phyloP scores from a whole-genome alignment of 2,113 vertebrate genomes.

The Chitala chitala region DNA sequence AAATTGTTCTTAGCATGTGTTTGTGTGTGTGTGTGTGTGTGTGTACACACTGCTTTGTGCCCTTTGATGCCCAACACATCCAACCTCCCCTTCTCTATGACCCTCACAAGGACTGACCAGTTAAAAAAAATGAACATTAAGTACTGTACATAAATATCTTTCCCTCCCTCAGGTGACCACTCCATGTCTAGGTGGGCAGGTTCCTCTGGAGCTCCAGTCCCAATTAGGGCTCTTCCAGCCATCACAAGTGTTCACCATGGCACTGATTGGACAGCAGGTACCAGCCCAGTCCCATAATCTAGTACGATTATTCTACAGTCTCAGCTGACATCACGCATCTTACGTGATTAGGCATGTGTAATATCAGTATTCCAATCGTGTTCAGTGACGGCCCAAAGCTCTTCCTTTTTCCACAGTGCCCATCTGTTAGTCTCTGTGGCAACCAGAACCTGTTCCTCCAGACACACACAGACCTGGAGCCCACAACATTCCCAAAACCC shows the following conservation, averaged over 20 bases:
- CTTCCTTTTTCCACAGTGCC: slow-evolving; percentile 58
- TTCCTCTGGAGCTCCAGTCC: slow-evolving; percentile 68
- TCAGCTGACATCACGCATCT: no score
- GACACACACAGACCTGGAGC: slow-evolving; percentile 73
- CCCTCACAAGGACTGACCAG: no score
- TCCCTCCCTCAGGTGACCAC: slow-evolving; percentile 69
- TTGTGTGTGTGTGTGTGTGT: no score
- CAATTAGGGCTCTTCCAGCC: slow-evolving; percentile 72
- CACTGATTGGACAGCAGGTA: slow-evolving; percentile 81
- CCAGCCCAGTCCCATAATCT: background rate
- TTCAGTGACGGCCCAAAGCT: background rate
- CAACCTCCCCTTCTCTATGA: no score
- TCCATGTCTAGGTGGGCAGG: slow-evolving; percentile 65
- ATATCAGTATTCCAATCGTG: background rate
- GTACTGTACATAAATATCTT: background rate
- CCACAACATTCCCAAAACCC: slow-evolving; percentile 90
- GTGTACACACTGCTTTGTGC: background rate
- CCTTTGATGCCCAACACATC: background rate
- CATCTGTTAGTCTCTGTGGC: slow-evolving; percentile 71
- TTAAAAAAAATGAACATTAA: background rate
- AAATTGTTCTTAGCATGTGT: no score
- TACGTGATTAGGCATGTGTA: background rate
- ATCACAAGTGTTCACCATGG: slow-evolving; percentile 72
- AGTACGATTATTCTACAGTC: no score
- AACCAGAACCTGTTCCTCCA: slow-evolving; percentile 73